phyloP scores from a whole-genome alignment of 2,888 invertebrate genomes.

The Drosophila basisetae region DNA sequence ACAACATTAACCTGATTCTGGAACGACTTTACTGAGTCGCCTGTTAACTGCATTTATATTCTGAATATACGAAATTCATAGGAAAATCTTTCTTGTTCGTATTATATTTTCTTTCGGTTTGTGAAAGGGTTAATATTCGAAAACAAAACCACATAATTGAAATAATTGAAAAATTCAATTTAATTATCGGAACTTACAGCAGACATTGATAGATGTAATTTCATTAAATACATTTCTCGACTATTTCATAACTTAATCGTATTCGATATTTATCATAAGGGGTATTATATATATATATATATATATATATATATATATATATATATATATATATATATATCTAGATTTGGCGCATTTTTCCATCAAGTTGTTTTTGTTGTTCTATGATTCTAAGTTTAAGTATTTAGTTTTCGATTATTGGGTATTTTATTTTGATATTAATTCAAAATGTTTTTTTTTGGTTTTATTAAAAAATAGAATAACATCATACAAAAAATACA shows the following conservation, averaged over 20 bases:
- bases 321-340: slow-evolving; percentile 44
- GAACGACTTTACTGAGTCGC: slow-evolving; percentile 41
- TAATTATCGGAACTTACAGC: slow-evolving; percentile 65
- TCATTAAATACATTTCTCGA: slow-evolving; percentile 54
- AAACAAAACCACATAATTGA: slow-evolving; percentile 36
- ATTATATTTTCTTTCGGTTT: not conserved
- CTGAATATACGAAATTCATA: slow-evolving; percentile 45
- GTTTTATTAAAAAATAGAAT: slow-evolving; percentile 67
- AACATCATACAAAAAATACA: slow-evolving; percentile 79
- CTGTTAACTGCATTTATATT: slow-evolving; percentile 67
- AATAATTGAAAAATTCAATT: slow-evolving; percentile 72
- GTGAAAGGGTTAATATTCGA: not conserved
- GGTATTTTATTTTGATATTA: slow-evolving; percentile 28
- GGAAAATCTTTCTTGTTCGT: slow-evolving; percentile 21
- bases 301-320: slow-evolving; percentile 37
- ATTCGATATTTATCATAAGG: slow-evolving; percentile 35
- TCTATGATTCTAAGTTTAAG: slow-evolving; percentile 30
- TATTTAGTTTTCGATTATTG: slow-evolving; percentile 36
- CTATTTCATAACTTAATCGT: slow-evolving; percentile 49
- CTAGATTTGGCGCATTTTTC: slow-evolving; percentile 75
- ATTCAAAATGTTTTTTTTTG: slow-evolving; percentile 44
- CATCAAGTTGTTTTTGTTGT: slow-evolving; percentile 40
- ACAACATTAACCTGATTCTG: slow-evolving; percentile 59
- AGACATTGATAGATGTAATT: slow-evolving; percentile 60
- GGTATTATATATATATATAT: slow-evolving; percentile 9